Evolutionary conservation across 1,140 invertebrate genomes (phyloP), one percentile per base, ranked within the genome.

Genomic region (Andricus grossulariae): DNA sequence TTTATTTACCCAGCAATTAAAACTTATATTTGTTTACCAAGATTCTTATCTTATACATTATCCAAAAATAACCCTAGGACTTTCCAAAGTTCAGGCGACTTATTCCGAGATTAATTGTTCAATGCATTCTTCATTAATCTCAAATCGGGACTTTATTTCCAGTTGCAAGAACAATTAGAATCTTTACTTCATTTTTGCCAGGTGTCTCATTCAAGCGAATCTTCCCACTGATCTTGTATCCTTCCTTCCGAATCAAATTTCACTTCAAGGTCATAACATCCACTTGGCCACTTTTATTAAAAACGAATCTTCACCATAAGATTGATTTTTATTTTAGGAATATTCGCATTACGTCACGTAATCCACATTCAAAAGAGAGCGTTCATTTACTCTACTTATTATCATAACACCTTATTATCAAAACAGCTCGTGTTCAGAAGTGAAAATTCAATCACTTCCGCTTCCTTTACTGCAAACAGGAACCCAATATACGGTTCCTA

Each of bases 261-360:
- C 60, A 66, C 60, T 66, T 66, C 21, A 13, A 66, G 60, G 60
- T 66, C 60, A 66, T 66, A 16, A 60, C 21, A 66, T 66, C 57
- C 25, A 13, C 57, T 15, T 25, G 39, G 57, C 25, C 32, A 66
- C 60, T 66, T 66, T 66, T 66, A 66, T 66, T 66, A 39, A 21
- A 66, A 66, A 66, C 32, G 25, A 66, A 16, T 66, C 25, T 66
- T 66, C 60, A 66, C 60, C 60, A 66, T 66, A 21, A 45, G 60
- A 66, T 66, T 45, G 45, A 66, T 66, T 66, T 45, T 66, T 25
- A 32, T 66, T 66, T 55, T 21, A 66, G 13, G 25, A 66, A 66
- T 45, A 16, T 66, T 66, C 45, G 25, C 32, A 66, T 66, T 66
- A 66, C 60, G 60, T 66, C 60, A 66, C 25, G 13, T 39, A 66